Conservation (phyloP, 2,113 vertebrate species). For the Xenopus laevis region DNA sequence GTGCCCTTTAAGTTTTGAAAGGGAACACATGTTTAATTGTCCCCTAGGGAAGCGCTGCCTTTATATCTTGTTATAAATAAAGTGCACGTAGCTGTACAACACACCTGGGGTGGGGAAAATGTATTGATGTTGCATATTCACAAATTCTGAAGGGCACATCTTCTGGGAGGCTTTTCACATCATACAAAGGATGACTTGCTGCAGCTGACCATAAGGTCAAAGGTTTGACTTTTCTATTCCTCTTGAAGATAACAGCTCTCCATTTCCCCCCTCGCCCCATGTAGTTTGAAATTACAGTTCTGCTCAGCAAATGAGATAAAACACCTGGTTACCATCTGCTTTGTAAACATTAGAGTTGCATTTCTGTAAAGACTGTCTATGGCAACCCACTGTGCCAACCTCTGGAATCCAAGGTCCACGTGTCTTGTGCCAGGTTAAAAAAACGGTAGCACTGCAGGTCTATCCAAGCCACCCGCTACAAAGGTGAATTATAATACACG, state of each 20-base stretch:
- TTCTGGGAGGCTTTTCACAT: slow-evolving; percentile 17
- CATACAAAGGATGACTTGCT: slow-evolving; percentile 10
- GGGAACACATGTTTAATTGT: slow-evolving; percentile 63
- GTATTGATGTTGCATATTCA: slow-evolving; percentile 31
- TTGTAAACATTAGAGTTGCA: slow-evolving; percentile 63
- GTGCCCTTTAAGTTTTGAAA: slow-evolving; percentile 60
- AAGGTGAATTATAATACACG: too few species aligned
- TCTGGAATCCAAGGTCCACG: slow-evolving; percentile 41
- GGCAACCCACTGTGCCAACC: too few species aligned
- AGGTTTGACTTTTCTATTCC: slow-evolving; percentile 10
- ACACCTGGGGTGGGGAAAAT: slow-evolving; percentile 25
- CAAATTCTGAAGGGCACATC: slow-evolving; percentile 34
- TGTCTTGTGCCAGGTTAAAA: slow-evolving; percentile 13
- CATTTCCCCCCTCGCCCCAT: slow-evolving; percentile 24
- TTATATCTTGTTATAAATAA: slow-evolving; percentile 56
- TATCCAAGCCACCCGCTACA: too few species aligned
- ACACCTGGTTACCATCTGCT: slow-evolving; percentile 66
- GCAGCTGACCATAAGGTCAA: slow-evolving; percentile 38
- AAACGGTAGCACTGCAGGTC: too few species aligned
- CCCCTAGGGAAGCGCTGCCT: slow-evolving; percentile 59
- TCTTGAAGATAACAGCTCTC: slow-evolving; percentile 37
- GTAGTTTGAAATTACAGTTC: slow-evolving; percentile 51
- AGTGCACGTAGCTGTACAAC: slow-evolving; percentile 20
- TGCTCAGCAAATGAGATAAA: slow-evolving; percentile 56
- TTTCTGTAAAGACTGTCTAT: too few species aligned